Percentiles rank a stretch among this genome's conserved stretches.
Evolutionary conservation across 2,113 vertebrate species (phyloP).

Genomic region (Micromys minutus): DNA sequence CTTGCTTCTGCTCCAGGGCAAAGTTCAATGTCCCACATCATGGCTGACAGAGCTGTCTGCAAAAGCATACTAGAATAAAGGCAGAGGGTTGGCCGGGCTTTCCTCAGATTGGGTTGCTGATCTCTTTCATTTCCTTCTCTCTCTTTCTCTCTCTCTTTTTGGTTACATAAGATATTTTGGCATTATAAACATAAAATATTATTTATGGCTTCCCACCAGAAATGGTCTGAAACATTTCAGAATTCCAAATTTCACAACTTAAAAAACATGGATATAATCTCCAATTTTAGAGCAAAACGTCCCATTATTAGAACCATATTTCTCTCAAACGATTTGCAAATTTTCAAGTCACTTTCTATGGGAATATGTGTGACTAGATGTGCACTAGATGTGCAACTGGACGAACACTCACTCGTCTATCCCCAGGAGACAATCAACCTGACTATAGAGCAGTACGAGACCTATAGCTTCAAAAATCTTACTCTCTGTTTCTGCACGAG

Average conservation of each 20-base stretch:
- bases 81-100: constrained; percentile 9
- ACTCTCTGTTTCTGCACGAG: neutral
- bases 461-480: neutral
- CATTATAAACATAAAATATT: constrained; percentile 42
- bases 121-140: neutral
- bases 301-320: neutral
- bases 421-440: neutral
- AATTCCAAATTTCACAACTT: neutral
- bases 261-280: constrained; percentile 22
- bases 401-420: neutral
- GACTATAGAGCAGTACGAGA: neutral
- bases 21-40: neutral
- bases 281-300: constrained; percentile 26
- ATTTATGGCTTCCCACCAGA: constrained; percentile 17
- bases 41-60: constrained; percentile 49
- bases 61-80: accelerated
- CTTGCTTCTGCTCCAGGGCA: constrained; percentile 21
- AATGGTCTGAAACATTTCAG: constrained; percentile 54
- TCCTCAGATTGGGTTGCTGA: constrained; percentile 7
- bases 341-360: neutral
- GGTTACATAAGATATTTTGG: constrained; percentile 21
- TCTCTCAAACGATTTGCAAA: constrained; percentile 42
- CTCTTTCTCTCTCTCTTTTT: neutral
- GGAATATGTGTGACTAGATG: neutral
- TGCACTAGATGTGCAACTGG: neutral